These are phyloP conservation scores for Germaria angustata DNA, from an alignment of 2,888 invertebrate genomes.

Conservation along the genomic window DNA sequence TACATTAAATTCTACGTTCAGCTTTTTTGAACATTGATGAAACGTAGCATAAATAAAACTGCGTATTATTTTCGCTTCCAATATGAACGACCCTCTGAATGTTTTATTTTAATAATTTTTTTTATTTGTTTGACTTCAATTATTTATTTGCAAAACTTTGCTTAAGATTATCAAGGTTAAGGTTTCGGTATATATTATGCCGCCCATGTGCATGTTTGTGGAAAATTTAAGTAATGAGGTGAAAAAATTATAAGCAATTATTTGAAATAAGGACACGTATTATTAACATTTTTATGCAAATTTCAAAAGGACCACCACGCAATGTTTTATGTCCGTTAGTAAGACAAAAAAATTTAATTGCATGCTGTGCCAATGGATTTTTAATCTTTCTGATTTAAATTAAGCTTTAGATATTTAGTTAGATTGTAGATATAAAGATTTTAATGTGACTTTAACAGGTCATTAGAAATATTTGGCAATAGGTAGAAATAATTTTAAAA, in stretches of 20 bases:
- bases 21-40: too few species aligned
- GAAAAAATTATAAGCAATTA: slow-evolving; percentile 7
- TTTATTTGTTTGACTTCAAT: background rate
- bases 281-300: slow-evolving; percentile 13
- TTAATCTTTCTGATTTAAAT: slow-evolving; percentile 1
- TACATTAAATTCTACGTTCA: too few species aligned
- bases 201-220: slow-evolving; percentile 32
- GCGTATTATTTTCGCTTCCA: background rate
- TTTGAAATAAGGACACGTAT: slow-evolving; percentile 25
- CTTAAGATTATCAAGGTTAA: slow-evolving; percentile 28
- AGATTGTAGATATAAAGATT: background rate
- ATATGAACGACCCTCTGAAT: background rate
- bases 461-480: too few species aligned
- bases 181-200: slow-evolving; percentile 20
- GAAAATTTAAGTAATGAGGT: slow-evolving; percentile 29
- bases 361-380: background rate
- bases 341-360: background rate
- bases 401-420: background rate
- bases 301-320: background rate
- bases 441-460: too few species aligned
- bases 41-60: background rate
- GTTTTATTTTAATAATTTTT: background rate
- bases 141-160: slow-evolving; percentile 16
- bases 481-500: too few species aligned
- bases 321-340: background rate